Percentiles rank a stretch among this genome's conserved stretches.
Conservation (phyloP, 1,140 invertebrate genomes). For the Galleria mellonella region DNA sequence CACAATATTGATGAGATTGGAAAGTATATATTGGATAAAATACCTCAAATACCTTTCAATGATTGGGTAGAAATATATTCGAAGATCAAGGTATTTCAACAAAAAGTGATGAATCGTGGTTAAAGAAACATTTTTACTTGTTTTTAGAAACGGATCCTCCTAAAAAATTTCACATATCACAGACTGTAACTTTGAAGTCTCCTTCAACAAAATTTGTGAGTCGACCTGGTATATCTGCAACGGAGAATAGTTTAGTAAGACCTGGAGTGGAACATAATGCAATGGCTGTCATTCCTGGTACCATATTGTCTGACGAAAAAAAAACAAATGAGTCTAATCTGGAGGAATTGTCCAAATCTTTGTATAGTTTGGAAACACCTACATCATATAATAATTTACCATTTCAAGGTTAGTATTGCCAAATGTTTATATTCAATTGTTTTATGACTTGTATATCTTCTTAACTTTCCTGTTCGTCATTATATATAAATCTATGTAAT, state of each 20-base stretch:
- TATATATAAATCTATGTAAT: too few relatives aligned
- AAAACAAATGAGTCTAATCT: too few relatives aligned
- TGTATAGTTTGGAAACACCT: neutral
- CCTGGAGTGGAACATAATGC: too few relatives aligned
- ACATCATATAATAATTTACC: neutral
- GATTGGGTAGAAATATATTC: conserved; percentile 20
- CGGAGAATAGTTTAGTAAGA: too few relatives aligned
- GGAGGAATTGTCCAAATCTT: too few relatives aligned
- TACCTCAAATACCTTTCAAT: conserved; percentile 30
- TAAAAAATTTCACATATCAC: conserved; percentile 44
- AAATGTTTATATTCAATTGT: too few relatives aligned
- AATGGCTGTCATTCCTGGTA: too few relatives aligned
- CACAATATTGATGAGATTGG: conserved; percentile 63
- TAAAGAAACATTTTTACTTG: conserved; percentile 56
- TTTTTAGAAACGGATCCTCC: conserved; percentile 46
- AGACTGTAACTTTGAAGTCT: conserved; percentile 38
- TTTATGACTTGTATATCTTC: too few relatives aligned
- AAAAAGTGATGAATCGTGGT: conserved; percentile 57
- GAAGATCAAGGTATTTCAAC: conserved; percentile 53
- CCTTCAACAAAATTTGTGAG: neutral
- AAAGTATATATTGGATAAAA: conserved; percentile 54
- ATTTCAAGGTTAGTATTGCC: neutral
- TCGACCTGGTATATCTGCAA: neutral
- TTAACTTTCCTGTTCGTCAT: too few relatives aligned
- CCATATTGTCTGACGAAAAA: too few relatives aligned